Conservation (phyloP, 1,140 invertebrate species). For the Rhopalosiphum maidis region DNA sequence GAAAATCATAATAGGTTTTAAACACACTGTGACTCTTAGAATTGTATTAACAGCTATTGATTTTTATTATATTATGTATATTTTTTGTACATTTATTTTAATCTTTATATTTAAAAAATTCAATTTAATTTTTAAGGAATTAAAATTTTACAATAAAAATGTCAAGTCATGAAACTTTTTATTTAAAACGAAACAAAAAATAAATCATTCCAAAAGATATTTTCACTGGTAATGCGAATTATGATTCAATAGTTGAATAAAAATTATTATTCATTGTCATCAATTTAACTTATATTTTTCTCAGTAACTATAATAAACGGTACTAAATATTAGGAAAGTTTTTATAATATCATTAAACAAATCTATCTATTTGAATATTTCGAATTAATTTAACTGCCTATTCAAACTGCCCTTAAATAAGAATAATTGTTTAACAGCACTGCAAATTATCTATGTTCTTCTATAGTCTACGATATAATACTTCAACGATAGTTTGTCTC, state of each 20-base stretch:
- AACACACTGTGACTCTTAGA: background rate
- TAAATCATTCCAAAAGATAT: background rate
- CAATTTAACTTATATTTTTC: background rate
- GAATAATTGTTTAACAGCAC: background rate
- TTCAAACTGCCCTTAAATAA: background rate
- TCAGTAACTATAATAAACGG: background rate
- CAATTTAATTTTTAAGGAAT: background rate
- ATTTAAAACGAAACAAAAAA: background rate
- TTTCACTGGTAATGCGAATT: background rate
- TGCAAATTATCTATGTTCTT: background rate
- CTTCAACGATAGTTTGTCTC: background rate
- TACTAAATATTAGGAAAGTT: background rate
- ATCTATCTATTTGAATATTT: background rate
- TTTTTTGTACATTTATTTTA: background rate
- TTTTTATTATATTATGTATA: background rate
- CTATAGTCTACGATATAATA: too few relatives aligned
- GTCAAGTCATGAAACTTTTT: background rate
- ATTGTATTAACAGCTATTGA: background rate
- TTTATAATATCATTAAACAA: background rate
- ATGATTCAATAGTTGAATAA: background rate
- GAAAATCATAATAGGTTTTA: conserved; percentile 47
- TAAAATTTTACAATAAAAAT: too few relatives aligned
- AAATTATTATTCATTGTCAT: background rate
- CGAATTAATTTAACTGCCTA: too few relatives aligned
- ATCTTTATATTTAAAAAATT: background rate